Base-by-base conservation (phyloP, 1,140 invertebrate genomes). In the Vanessa tameamea region DNA sequence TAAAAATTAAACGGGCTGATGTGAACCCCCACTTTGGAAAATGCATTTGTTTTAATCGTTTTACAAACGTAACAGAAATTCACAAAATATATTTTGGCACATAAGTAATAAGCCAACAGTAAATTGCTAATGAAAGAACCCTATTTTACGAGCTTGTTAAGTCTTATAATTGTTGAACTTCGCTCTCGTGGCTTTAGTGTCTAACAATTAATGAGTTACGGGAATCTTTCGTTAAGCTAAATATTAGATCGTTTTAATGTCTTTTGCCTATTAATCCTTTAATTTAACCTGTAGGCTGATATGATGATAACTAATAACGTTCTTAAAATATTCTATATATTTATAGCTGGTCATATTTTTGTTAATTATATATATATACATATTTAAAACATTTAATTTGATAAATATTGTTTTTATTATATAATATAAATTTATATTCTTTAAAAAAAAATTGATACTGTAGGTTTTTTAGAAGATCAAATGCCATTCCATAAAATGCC, bases 81-180 rank as follows among this genome's bases (percentile, higher is more conserved):
- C 50, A 51, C 13, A 13, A 51, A 15, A 15, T 11, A 55, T 55
- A 55, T 59, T 59, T 51, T 47, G 64, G 59, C 73, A 59, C 20
- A 69, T 48, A 13, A 47, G 50, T 72, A 48, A 51, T 69, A 64
- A 76, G 23, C 47, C 47, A 64, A 69, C 48, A 68, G 64, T 70
- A 79, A 82, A 81, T 81, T 81, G 74, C 74, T 72, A 73, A 81
- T 79, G 77, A 79, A 79, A 64, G 75, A 67, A 74, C 77, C 78
- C 75, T 78, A 74, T 82, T 86, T 88, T 86, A 86, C 79, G 81
- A 79, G 53, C 78, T 83, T 82, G 83, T 85, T 85, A 87, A 87
- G 81, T 82, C 82, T 86, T 86, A 84, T 79, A 83, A 83, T 87
- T 88, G 86, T 86, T 85, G 78, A 87, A 89, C 80, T 88, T 89